Percentiles rank a stretch among this genome's conserved stretches.
These are phyloP conservation scores for Strix uralensis DNA, from an alignment of 2,113 vertebrate species.

Conservation along the genomic window DNA sequence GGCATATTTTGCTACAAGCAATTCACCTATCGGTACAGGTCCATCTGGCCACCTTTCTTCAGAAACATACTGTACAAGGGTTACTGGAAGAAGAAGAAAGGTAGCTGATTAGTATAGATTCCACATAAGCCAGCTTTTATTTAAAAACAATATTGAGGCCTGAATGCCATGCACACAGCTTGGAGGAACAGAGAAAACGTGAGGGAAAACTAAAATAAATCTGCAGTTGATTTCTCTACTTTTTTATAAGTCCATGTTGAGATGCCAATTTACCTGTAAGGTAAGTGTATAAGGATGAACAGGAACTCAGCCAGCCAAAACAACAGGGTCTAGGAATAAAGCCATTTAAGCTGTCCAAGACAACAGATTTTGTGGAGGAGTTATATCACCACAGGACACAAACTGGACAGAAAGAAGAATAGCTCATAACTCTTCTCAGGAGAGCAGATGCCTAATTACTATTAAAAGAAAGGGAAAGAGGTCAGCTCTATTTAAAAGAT, in stretches of 20 bases:
- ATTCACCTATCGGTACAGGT: background rate
- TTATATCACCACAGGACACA: conserved; percentile 12
- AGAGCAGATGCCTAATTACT: conserved; percentile 23
- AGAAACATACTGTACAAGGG: background rate
- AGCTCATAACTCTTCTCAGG: conserved; percentile 12
- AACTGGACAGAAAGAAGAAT: conserved; percentile 34
- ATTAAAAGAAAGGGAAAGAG: conserved; percentile 4
- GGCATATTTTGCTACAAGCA: background rate
- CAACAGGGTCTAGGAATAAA: conserved; percentile 1
- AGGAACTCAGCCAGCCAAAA: conserved; percentile 7
- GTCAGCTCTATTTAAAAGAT: background rate
- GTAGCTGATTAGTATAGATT: background rate
- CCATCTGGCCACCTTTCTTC: background rate
- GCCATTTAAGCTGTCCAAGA: conserved; percentile 19
- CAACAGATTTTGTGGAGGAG: conserved; percentile 56
- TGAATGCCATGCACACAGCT: background rate
- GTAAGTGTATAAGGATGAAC: background rate
- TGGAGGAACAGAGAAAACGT: background rate
- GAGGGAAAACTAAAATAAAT: background rate
- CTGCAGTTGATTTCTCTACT: background rate
- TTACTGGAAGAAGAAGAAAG: background rate
- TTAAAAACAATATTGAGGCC: background rate
- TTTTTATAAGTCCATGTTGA: background rate
- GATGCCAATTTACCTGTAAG: background rate
- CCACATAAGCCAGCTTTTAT: background rate